Base-by-base conservation (phyloP, 2,797 vertebrate genomes). In the Chelidonichthys spinosus region DNA sequence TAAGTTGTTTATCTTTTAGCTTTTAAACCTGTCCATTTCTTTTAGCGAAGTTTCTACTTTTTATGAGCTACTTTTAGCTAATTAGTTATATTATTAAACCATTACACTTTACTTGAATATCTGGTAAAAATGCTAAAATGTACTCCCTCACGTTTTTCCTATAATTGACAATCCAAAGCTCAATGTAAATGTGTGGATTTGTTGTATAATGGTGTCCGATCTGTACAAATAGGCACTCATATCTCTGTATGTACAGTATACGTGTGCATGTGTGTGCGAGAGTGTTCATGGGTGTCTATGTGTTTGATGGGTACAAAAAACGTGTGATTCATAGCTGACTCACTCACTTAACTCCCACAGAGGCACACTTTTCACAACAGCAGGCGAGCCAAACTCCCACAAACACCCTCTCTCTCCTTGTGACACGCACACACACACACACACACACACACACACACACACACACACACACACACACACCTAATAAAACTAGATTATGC, bases 311-410 rank as follows among this genome's bases (percentile, higher is more conserved):
- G 70, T 91, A 63, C 78, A 87, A 81, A 82, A 74, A 87, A 89
- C 68, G 84, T 65, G 78, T 95, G 94, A 95, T 91, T 94, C 93
- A 95, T 79, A 69, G 79, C 89, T 95, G 94, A 95, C 90, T 95
- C 94, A 95, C 90, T 84, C 87, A 88, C 93, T 94, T 86, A 69
- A 94, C 94, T 92, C 94, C 94, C 89, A 94, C 93, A 89, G 83
- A 90, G 84, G 91, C 90, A 94, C 92, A 94, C 93, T 93, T 92
- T 93, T 90, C 93, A 92, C 92, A 90, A 89, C 88, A 93, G 88
- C 89, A 88, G 89, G 87, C 85, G 44, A 92, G 92, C 92, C 89
- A 92, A 90, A 92, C 90, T 88, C 92, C 91, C 86, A 92, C 92
- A 86, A 92, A 91, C 93, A 91, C 92, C 84, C 79, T 87, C 81